Evolutionary conservation across 2,113 vertebrate species (phyloP).

Genomic region (Poicephalus meyeri): DNA sequence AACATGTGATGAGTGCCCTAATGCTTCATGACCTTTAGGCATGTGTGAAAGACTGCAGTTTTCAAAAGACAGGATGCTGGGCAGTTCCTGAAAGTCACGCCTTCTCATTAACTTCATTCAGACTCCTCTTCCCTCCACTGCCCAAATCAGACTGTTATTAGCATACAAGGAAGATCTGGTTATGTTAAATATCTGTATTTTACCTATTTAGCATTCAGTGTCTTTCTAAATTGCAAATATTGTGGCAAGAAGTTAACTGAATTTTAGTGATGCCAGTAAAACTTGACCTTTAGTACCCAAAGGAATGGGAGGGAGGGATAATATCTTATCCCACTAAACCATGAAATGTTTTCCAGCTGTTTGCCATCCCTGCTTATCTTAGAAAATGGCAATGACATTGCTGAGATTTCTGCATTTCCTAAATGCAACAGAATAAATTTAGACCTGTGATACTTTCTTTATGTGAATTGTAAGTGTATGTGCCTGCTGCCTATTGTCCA

Average conservation of each 20-base stretch:
- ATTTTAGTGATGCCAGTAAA: neutral
- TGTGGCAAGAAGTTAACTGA: neutral
- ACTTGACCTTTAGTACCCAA: neutral
- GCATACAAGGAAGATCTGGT: neutral
- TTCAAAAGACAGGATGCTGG: neutral
- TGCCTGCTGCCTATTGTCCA: neutral
- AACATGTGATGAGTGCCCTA: neutral
- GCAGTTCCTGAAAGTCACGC: neutral
- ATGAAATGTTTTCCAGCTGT: neutral
- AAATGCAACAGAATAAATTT: neutral
- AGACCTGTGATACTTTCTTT: neutral
- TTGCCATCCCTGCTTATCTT: neutral
- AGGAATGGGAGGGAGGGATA: neutral
- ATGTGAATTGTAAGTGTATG: neutral
- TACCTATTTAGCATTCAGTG: neutral
- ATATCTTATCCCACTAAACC: neutral
- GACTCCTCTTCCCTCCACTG: neutral
- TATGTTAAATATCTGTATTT: neutral
- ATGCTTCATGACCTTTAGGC: neutral
- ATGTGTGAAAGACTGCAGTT: neutral
- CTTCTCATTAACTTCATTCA: neutral
- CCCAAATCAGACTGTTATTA: neutral
- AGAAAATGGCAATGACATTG: neutral
- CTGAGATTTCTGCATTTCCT: neutral
- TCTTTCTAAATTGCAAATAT: neutral